These are phyloP conservation scores for Venustaconcha ellipsiformis DNA, from an alignment of 1,140 invertebrate species.

Conservation along the genomic window DNA sequence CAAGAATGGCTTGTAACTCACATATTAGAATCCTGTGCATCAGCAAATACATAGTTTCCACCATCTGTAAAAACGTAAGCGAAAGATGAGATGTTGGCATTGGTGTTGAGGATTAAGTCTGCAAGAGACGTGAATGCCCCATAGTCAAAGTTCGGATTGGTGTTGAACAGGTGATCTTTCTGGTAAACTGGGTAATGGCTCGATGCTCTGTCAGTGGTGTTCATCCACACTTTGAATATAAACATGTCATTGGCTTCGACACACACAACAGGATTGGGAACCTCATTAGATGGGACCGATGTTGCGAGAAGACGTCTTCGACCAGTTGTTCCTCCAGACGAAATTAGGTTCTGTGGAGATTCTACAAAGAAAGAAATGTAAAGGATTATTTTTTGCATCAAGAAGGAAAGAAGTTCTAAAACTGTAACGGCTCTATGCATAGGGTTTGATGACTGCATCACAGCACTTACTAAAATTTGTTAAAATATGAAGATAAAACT, in stretches of 20 bases:
- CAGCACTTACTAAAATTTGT: no score
- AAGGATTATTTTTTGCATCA: not conserved
- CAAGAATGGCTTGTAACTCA: conserved; percentile 27
- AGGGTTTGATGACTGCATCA: not conserved
- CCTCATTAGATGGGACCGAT: conserved; percentile 50
- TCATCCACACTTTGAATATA: conserved; percentile 57
- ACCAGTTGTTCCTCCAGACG: not conserved
- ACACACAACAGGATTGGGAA: conserved; percentile 61
- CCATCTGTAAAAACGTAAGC: conserved; percentile 59
- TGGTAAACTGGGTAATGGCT: conserved; percentile 65
- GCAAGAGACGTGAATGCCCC: conserved; percentile 59
- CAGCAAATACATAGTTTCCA: conserved; percentile 63
- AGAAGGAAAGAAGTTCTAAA: not conserved
- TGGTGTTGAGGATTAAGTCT: conserved; percentile 58
- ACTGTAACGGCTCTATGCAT: not conserved
- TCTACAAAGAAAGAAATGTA: conserved; percentile 1
- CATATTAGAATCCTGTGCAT: conserved; percentile 48
- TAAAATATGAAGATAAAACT: no score
- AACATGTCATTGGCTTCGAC: conserved; percentile 59
- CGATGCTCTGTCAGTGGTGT: conserved; percentile 48
- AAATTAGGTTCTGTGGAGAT: conserved; percentile 14
- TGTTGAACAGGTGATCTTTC: conserved; percentile 63
- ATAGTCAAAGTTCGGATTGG: conserved; percentile 63
- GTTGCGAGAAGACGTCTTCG: conserved; percentile 52
- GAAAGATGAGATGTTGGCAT: conserved; percentile 58